Base-by-base conservation (phyloP, 2,113 vertebrate genomes). In the Charina bottae region DNA sequence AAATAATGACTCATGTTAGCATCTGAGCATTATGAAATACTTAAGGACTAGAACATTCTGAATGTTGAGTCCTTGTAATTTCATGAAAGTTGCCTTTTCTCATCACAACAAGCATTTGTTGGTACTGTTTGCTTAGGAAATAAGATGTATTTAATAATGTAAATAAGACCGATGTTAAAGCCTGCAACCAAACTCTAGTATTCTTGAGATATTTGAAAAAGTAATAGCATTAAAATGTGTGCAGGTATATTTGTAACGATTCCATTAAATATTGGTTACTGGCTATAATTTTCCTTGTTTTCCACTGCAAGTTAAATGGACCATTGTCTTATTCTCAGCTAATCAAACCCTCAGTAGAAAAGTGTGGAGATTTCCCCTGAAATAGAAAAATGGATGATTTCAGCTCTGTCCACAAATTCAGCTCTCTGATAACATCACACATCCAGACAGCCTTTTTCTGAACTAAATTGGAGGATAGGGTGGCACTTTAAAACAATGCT, bases 291-390 rank as follows among this genome's bases (percentile, higher is more conserved):
- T 62, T 85, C 19, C n/a, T 53, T 4, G 5, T 28, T 72, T 56
- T 72, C 24, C 54, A 56, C 13, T 91, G 62, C 33, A 56, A 87
- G 33, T 78, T 33, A 72, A 55, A 89, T 23, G 33, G 87, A 28
- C 62, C 24, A 56, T 12, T 56, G 53, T 42, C 37, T 87, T 19
- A 68, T 56, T 72, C 53, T 60, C 42, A 60, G 19, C 19, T 26
- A 49, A 9, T 0, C 89, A 37, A 95, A 95, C 87, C 28, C 89
- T 53, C 28, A 56, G 0, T 12, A 88, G 5, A 1, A 92, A 92
- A 89, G 0, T 0, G 0, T 90, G 24, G 26, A 89, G 46, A 8
- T n/a, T n/a, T 93, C 46, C 8, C 2, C 26, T 90, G 72, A 37
- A 78, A 42, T 21, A 42, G 17, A 23, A 37, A 59, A 78, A 37